These are phyloP conservation scores for Sternotherus odoratus DNA, from an alignment of 2,797 vertebrate species.

Conservation along the genomic window DNA sequence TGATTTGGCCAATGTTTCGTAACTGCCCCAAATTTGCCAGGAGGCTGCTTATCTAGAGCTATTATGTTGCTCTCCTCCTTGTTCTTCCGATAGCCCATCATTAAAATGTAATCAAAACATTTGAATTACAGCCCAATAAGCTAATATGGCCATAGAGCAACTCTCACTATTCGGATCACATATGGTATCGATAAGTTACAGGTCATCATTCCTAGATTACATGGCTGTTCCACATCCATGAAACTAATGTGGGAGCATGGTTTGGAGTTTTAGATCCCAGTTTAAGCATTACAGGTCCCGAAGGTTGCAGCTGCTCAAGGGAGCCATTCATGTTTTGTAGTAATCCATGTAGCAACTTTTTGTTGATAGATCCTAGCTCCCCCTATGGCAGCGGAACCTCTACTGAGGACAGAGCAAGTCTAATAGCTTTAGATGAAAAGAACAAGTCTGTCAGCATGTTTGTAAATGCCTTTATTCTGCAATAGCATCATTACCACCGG, in stretches of 20 bases:
- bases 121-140: not conserved
- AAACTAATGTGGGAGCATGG: not conserved
- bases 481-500: not conserved
- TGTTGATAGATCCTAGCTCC: not conserved
- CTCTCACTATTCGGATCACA: not conserved
- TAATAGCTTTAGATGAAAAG: not conserved
- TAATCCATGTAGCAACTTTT: not conserved
- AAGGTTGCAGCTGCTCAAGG: too few relatives aligned
- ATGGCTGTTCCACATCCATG: not conserved
- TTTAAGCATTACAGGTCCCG: not conserved
- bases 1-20: not conserved
- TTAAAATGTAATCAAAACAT: not conserved
- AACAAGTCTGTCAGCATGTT: not conserved
- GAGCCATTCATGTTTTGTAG: not conserved
- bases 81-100: not conserved
- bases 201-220: not conserved
- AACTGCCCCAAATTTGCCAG: not conserved
- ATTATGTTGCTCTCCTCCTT: not conserved
- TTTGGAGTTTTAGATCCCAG: not conserved
- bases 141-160: not conserved
- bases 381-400: not conserved
- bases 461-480: not conserved
- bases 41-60: not conserved
- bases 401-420: not conserved
- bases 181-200: not conserved